Evolutionary conservation across 2,113 vertebrate species (phyloP), one percentile per base, ranked within the genome.

Genomic region (Pomatostomus ruficeps): DNA sequence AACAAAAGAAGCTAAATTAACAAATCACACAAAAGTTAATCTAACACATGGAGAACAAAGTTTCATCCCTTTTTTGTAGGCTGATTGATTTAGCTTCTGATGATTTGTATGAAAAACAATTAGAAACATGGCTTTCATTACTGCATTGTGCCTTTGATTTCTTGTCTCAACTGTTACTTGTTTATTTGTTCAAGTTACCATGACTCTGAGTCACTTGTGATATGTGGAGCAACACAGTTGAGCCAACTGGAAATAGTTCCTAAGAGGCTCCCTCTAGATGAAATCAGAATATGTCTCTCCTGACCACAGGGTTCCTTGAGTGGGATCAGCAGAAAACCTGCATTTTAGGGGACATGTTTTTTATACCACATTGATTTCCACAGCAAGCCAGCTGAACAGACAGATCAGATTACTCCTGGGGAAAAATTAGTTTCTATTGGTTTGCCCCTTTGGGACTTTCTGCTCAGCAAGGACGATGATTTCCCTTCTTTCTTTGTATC

Each of bases 111-210:
- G 38, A 81, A 88, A 89, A 85, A 26, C 12, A 28, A 13, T 24
- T 61, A 76, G 31, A 89, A 74, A 40, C 16, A 33, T 84, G 48
- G 57, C 70, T 96, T 94, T 91, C 61, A 95, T 96, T 91, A 94
- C n/a, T 71, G 42, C 38, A 29, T 36, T 12, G 33, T 54, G 89
- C 31, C 67, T 96, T 96, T 94, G 67, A 95, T 96, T 92, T 82
- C 68, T 93, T 42, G 85, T 62, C 72, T 88, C 90, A 91, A 58
- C 70, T 82, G 45, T 58, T 90, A n/a, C 5, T 72, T 89, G 70
- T 95, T 96, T 96, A 87, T 93, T 97, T 97, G 22, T 74, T 88
- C 48, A 42, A 91, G 38, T 36, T 92, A 62, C 91, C 52, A 74
- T 65, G 93, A 91, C 89, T 96, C 83, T 94, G 81, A 97, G 68